Evolutionary conservation across 2,888 invertebrate genomes (phyloP), one percentile per base, ranked within the genome.

Genomic region (Tipula vernalis): DNA sequence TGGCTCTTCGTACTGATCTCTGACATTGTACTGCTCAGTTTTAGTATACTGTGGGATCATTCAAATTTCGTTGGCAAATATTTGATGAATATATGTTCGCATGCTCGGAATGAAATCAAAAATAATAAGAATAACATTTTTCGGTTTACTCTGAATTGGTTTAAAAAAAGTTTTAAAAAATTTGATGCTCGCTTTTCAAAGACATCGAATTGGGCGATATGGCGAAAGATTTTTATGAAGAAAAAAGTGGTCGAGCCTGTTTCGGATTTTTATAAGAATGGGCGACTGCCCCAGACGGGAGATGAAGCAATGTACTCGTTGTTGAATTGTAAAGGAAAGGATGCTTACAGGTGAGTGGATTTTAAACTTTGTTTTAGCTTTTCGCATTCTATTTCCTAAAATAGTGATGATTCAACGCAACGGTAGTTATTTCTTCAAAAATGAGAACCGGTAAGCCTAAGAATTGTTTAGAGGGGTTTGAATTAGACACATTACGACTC

Each of bases 231-330:
- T 87, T 90, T 89, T 86, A 93, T 90, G 90, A 93, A 89, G 88
- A 92, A 90, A 87, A 90, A 89, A 87, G 90, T 90, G 28, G 91
- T 88, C 89, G 92, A 92, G 90, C 88, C 89, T 5, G 88, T 89
- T 6, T 88, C 89, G 0, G 91, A 91, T 86, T 89, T 89, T 36
- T 90, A 91, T 86, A 91, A 91, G 87, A 91, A 90, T 85, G 91
- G 91, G 84, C 90, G 88, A 28, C 93, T 98, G 90, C 98, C 98
- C 0, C 95, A 96, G 85, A 97, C 97, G 3, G 97, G 98, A 6
- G 98, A 98, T 89, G 98, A 98, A 92, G 98, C 98, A 83, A 97
- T 98, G 96, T 97, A 97, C 92, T 93, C 98, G 89, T 93, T 98
- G 88, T 92, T 98, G 15, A 96, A 98, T 86, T 98, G 98, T 91